Conservation (phyloP, 2,113 vertebrate species). For the Rana temporaria region DNA sequence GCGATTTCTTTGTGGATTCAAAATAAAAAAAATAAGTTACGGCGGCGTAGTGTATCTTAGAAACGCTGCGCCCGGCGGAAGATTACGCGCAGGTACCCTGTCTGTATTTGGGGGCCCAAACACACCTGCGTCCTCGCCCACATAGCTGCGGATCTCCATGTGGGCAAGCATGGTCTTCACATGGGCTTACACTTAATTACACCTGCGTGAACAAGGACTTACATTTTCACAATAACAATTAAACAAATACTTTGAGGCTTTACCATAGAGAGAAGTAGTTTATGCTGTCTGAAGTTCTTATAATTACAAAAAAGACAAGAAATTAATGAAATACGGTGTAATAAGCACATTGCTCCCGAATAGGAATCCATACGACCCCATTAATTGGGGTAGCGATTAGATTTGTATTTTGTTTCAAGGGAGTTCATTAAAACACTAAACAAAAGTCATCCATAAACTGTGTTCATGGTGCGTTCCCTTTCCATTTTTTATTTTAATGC, state of each 20-base stretch:
- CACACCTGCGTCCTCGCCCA: no score
- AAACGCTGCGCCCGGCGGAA: no score
- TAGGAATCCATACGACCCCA: neutral
- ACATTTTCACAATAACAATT: neutral
- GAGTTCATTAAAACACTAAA: conserved; percentile 44
- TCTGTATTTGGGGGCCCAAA: no score
- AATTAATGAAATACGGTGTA: conserved; percentile 10
- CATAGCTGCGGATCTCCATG: no score
- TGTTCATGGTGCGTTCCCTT: neutral
- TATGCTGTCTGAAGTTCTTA: neutral
- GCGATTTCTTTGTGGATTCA: no score
- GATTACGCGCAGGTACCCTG: no score
- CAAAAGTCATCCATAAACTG: conserved; percentile 25
- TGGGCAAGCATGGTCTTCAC: no score
- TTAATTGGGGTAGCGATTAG: conserved; percentile 9
- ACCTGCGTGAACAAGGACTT: no score
- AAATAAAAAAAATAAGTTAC: no score
- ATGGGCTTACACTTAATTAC: no score
- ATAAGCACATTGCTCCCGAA: neutral
- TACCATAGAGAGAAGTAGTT: neutral
- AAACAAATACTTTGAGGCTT: neutral
- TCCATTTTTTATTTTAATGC: conserved; percentile 31
- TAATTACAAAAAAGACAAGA: conserved; percentile 1
- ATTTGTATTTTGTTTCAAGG: conserved; percentile 5
- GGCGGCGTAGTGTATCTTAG: no score